Percentiles rank a stretch among this genome's conserved stretches.
These are phyloP conservation scores for Sebastes dallii DNA, from an alignment of 2,797 vertebrate genomes.

Conservation along the genomic window DNA sequence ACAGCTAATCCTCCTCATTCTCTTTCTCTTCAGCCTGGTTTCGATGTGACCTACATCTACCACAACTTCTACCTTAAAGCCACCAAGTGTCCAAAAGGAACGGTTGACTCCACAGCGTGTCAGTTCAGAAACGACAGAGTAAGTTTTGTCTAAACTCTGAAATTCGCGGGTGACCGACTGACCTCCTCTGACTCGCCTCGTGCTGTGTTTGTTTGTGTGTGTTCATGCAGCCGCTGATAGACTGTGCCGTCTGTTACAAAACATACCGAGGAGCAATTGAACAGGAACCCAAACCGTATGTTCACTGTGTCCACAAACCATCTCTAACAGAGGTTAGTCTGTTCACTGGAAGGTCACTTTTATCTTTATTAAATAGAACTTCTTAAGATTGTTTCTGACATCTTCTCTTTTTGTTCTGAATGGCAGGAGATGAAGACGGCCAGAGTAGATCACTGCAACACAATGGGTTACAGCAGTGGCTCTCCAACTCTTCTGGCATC, in stretches of 20 bases:
- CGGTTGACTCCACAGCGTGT: constrained; percentile 47
- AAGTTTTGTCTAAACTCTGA: constrained; percentile 23
- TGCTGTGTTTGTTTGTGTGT: constrained; percentile 49
- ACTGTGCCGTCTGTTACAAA: constrained; percentile 81
- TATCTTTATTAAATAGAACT: neutral
- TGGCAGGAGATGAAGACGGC: constrained; percentile 60
- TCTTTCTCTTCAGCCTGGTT: constrained; percentile 68
- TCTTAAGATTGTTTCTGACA: neutral
- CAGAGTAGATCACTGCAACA: constrained; percentile 67
- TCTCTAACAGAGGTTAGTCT: constrained; percentile 69
- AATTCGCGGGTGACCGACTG: neutral
- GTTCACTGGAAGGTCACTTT: neutral
- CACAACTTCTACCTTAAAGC: constrained; percentile 81
- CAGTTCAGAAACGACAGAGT: constrained; percentile 79
- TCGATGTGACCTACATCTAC: constrained; percentile 71
- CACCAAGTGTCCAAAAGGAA: constrained; percentile 75
- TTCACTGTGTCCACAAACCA: constrained; percentile 78
- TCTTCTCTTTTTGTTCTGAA: neutral
- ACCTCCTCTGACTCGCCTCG: constrained; percentile 44
- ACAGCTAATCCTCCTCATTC: neutral
- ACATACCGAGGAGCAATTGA: constrained; percentile 66
- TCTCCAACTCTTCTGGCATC: constrained; percentile 63
- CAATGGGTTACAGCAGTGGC: constrained; percentile 66
- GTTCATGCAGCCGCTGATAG: constrained; percentile 74
- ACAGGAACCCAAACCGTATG: constrained; percentile 70